phyloP scores from a whole-genome alignment of 2,113 vertebrate genomes.

The Cervus canadensis region DNA sequence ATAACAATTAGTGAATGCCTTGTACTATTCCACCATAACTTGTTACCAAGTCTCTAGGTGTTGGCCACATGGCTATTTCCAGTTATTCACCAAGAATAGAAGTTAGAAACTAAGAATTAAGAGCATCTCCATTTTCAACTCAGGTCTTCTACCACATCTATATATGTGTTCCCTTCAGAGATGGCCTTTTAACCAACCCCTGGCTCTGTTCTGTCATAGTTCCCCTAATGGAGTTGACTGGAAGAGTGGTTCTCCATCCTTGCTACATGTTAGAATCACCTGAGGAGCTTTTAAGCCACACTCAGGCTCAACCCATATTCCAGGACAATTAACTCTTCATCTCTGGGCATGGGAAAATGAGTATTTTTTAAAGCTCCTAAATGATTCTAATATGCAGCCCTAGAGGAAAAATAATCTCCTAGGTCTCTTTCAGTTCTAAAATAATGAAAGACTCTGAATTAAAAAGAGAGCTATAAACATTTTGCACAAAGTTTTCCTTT shows the following conservation, averaged over 20 bases:
- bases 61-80: neutral
- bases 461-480: neutral
- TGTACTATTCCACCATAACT: neutral
- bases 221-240: neutral
- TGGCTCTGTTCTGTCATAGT: neutral
- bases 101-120: neutral
- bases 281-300: neutral
- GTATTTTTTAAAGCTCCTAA: neutral
- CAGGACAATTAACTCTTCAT: neutral
- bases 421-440: neutral
- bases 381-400: neutral
- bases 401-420: neutral
- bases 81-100: neutral
- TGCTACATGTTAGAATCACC: neutral
- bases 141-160: neutral
- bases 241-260: neutral
- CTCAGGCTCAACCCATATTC: neutral
- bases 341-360: neutral
- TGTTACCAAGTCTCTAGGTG: neutral
- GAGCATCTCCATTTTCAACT: neutral
- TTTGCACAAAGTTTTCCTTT: conserved; percentile 23
- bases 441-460: conserved; percentile 1
- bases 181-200: neutral
- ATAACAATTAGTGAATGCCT: neutral
- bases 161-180: neutral